These are phyloP conservation scores for Hedychridium roseum DNA, from an alignment of 2,888 invertebrate genomes.

Conservation along the genomic window DNA sequence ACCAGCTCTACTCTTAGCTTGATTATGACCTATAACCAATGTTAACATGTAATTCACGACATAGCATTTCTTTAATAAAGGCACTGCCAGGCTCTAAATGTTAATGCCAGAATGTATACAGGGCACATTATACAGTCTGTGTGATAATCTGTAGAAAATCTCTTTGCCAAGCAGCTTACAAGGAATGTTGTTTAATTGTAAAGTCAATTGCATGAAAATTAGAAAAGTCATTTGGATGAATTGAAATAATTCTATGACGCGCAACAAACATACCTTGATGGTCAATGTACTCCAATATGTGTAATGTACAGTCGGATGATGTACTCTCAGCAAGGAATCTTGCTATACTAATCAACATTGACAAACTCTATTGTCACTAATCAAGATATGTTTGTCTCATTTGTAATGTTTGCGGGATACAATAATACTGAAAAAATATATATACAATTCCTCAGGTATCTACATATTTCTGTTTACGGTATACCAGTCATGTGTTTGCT, in stretches of 20 bases:
- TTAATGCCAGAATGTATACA: constrained; percentile 20
- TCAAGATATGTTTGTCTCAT: too few species aligned
- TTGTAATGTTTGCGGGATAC: constrained; percentile 12
- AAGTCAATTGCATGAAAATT: constrained; percentile 11
- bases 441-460: constrained; percentile 37
- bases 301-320: too few species aligned
- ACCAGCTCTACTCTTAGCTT: too few species aligned
- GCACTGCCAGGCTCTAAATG: constrained; percentile 37
- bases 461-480: constrained; percentile 21
- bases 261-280: too few species aligned
- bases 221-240: constrained; percentile 9
- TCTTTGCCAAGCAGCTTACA: constrained; percentile 23
- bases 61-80: constrained; percentile 36
- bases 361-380: too few species aligned
- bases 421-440: constrained; percentile 52
- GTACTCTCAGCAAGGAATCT: too few species aligned
- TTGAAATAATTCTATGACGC: too few species aligned
- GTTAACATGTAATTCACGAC: too few species aligned
- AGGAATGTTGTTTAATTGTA: constrained; percentile 28
- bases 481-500: constrained; percentile 19
- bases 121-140: constrained; percentile 18
- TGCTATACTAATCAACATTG: too few species aligned
- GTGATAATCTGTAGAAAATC: constrained; percentile 16
- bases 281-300: too few species aligned
- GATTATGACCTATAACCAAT: too few species aligned